Conservation (phyloP, 2,113 vertebrate species). For the Acrocephalus arundinaceus region DNA sequence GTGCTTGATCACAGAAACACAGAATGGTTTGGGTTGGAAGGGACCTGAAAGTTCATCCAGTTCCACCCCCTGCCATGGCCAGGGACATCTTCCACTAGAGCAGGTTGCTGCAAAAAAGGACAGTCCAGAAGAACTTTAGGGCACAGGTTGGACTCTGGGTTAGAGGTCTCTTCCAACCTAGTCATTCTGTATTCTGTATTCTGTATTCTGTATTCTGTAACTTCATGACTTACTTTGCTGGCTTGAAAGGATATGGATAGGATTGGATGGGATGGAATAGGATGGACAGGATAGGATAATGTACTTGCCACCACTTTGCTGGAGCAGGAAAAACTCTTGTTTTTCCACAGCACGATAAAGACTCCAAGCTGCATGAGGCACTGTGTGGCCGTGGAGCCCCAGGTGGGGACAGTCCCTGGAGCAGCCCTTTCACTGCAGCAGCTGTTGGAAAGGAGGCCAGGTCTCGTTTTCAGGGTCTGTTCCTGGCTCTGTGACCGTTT, state of each 20-base stretch:
- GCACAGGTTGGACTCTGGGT: neutral
- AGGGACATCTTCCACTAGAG: rapidly evolving
- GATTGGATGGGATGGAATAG: neutral
- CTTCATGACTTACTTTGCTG: neutral
- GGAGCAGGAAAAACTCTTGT: neutral
- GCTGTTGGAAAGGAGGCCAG: neutral
- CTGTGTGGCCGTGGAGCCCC: rapidly evolving
- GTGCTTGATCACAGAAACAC: neutral
- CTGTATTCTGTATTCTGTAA: neutral
- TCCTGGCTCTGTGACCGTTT: slow-evolving; percentile 28
- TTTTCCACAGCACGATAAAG: neutral
- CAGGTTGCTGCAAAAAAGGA: neutral
- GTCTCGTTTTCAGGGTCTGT: neutral
- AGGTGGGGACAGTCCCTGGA: neutral
- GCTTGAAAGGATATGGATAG: neutral
- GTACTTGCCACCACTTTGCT: neutral
- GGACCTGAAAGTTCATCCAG: neutral
- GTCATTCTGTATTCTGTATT: neutral
- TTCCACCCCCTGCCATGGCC: neutral
- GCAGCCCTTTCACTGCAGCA: neutral
- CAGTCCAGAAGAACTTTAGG: neutral
- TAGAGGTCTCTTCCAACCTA: neutral
- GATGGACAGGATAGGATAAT: neutral
- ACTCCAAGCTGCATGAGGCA: neutral
- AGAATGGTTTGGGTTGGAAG: neutral